Percentiles rank a stretch among this genome's conserved stretches.
Conservation (phyloP, 1,140 invertebrate genomes). For the Panulirus ornatus region DNA sequence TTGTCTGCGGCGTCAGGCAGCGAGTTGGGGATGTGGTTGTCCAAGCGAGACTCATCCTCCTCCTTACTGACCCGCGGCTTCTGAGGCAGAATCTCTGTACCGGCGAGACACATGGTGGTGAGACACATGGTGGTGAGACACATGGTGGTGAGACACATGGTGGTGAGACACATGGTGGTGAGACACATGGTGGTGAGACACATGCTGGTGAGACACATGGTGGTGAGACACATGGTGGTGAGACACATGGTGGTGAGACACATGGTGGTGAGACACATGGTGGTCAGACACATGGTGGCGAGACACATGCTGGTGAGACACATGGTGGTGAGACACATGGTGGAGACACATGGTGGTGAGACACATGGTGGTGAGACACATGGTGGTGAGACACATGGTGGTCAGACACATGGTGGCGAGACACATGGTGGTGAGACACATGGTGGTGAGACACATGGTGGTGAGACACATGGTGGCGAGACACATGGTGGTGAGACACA, state of each 20-base stretch:
- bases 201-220: not conserved
- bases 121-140: not conserved
- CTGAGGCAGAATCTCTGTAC: constrained; percentile 44
- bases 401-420: too few species aligned
- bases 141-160: not conserved
- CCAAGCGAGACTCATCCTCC: not conserved
- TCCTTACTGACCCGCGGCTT: not conserved
- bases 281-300: too few species aligned
- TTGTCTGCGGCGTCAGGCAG: not conserved
- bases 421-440: too few species aligned
- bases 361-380: too few species aligned
- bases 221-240: not conserved
- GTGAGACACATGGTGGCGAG: not conserved
- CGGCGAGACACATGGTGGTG: not conserved
- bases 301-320: too few species aligned
- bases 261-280: too few species aligned
- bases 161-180: not conserved
- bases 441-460: not conserved
- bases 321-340: too few species aligned
- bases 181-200: not conserved
- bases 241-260: not conserved
- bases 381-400: too few species aligned
- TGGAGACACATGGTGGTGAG: too few species aligned
- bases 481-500: not conserved
- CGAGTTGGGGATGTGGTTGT: constrained; percentile 18